phyloP scores from a whole-genome alignment of 2,888 invertebrate genomes.

The Coenonympha arcania region DNA sequence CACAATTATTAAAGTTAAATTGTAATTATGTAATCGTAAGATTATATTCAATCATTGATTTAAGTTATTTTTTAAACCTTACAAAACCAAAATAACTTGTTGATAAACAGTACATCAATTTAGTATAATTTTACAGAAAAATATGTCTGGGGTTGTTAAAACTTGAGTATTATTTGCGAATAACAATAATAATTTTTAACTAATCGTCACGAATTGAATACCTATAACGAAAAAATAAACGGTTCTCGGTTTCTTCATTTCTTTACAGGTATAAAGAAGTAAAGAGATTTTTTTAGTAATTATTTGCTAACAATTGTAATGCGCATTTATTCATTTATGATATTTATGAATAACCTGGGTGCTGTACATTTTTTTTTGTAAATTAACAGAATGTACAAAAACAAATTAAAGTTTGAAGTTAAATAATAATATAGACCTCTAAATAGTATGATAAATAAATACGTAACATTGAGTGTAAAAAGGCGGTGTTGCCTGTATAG shows the following conservation, averaged over 20 bases:
- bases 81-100: no score
- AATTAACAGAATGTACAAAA: constrained; percentile 15
- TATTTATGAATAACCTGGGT: constrained; percentile 21
- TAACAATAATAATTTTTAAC: no score
- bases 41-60: background rate
- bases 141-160: no score
- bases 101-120: no score
- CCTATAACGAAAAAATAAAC: background rate
- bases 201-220: background rate
- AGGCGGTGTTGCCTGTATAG: constrained; percentile 16
- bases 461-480: constrained; percentile 17
- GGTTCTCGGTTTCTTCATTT: constrained; percentile 9
- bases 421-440: constrained; percentile 11
- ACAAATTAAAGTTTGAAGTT: constrained; percentile 6
- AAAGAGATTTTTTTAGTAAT: constrained; percentile 3
- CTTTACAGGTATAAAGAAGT: constrained; percentile 19
- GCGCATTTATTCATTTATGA: constrained; percentile 17
- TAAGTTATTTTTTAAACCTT: no score
- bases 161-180: no score
- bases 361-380: constrained; percentile 17
- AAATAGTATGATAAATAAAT: constrained; percentile 18
- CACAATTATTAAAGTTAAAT: background rate
- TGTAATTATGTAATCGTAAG: background rate
- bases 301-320: background rate
- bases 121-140: no score